These are phyloP conservation scores for Cosmia pyralina DNA, from an alignment of 2,888 invertebrate genomes.

Conservation along the genomic window DNA sequence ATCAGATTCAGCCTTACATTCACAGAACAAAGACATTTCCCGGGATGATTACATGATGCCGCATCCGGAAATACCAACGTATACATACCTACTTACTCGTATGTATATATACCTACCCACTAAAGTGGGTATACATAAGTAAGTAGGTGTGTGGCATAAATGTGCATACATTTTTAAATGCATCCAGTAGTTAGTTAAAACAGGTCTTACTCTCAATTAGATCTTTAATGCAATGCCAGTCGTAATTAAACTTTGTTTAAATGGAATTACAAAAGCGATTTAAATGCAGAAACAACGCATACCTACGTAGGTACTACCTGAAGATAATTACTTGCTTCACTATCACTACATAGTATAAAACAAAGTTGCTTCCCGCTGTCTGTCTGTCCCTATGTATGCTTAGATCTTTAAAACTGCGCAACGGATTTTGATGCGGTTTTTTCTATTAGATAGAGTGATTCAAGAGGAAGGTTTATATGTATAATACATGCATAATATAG, in stretches of 20 bases:
- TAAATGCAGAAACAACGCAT: slow-evolving; percentile 8
- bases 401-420: too few species aligned
- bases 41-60: slow-evolving; percentile 5
- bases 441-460: too few species aligned
- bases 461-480: too few species aligned
- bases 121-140: neutral
- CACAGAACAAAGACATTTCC: slow-evolving; percentile 19
- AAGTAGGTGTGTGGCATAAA: too few species aligned
- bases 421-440: too few species aligned
- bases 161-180: slow-evolving; percentile 1
- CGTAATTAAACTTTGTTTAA: slow-evolving; percentile 21
- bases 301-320: neutral
- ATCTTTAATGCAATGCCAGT: slow-evolving; percentile 4
- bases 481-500: too few species aligned
- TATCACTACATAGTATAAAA: too few species aligned
- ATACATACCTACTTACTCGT: neutral
- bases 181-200: slow-evolving; percentile 4
- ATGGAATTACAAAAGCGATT: slow-evolving; percentile 12
- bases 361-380: too few species aligned
- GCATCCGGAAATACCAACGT: slow-evolving; percentile 30
- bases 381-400: too few species aligned
- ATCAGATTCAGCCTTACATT: neutral
- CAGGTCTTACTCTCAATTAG: slow-evolving; percentile 13
- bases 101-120: neutral
- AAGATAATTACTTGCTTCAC: neutral